Base-by-base conservation (phyloP, 2,113 vertebrate genomes). In the Zosterops borbonicus region DNA sequence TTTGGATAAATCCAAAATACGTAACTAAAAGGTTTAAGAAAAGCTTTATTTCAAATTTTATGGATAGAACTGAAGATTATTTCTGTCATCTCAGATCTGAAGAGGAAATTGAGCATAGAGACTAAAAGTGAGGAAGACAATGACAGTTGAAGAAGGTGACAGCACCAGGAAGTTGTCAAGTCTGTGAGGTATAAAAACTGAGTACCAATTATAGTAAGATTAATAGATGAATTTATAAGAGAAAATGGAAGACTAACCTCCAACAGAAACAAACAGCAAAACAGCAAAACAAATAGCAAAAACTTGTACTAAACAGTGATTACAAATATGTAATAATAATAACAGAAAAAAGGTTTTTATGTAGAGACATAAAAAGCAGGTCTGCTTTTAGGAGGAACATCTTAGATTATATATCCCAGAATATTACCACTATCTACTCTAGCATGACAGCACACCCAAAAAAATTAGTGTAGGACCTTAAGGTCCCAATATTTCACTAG, bases 11-110 rank as follows among this genome's bases (percentile, higher is more conserved):
- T 69, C 22, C 50, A 73, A 39, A 89, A 65, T 11, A 58, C 41
- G 5, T 12, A 83, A 28, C 18, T 69, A 35, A 71, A 88, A 68
- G 7, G 29, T 86, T 76, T 83, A 90, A 87, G 56, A 83, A 59
- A 74, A 37, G 8, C 14, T 92, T 79, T 62, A 65, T 65, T 95
- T 87, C n/a, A 77, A 67, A 77, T 67, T 76, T 59, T 81, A 15
- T 25, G 17, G 17, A 55, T 16, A 74, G 59, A 83, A 87, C 10
- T 58, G 31, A 77, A 89, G 41, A 90, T 64, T 47, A 62, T 69
- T 85, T 89, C 60, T 71, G 39, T 79, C 21, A 70, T 35, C 27
- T 80, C 39, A 7, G 52, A 29, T 62, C 63, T 87, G 73, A 89
- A 85, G 53, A 75, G 24, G 49, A 53, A 91, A 42, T 28, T 77